These are phyloP conservation scores for Cryptoblepharus egeriae DNA, from an alignment of 2,797 vertebrate genomes.

Conservation along the genomic window DNA sequence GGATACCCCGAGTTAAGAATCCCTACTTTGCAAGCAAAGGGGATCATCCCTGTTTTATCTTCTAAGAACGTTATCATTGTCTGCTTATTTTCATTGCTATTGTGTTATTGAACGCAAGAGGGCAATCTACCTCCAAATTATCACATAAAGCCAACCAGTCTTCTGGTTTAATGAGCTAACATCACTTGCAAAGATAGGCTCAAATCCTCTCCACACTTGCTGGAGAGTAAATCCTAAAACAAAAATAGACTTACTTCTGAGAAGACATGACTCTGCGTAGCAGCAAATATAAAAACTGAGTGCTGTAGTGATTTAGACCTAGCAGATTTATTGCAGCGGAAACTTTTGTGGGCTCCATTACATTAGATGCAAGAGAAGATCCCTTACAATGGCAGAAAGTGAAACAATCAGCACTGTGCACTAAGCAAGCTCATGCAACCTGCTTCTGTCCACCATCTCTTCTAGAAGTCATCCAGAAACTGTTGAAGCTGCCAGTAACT, in stretches of 20 bases:
- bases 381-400: background rate
- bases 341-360: background rate
- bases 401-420: background rate
- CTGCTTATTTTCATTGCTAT: background rate
- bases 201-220: no score
- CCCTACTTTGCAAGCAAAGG: no score
- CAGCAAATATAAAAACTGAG: background rate
- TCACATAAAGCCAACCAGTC: background rate
- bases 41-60: background rate
- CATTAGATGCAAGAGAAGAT: background rate
- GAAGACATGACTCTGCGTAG: background rate
- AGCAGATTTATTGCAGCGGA: background rate
- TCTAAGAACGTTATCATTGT: background rate
- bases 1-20: no score
- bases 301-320: background rate
- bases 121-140: conserved; percentile 62
- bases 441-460: background rate
- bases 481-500: background rate
- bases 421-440: background rate
- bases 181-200: background rate
- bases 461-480: background rate
- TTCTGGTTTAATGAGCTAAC: background rate
- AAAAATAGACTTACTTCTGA: no score
- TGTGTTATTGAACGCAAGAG: conserved; percentile 64
- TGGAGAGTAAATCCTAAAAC: no score